phyloP scores from a whole-genome alignment of 2,888 invertebrate genomes.

The Nineta flava region DNA sequence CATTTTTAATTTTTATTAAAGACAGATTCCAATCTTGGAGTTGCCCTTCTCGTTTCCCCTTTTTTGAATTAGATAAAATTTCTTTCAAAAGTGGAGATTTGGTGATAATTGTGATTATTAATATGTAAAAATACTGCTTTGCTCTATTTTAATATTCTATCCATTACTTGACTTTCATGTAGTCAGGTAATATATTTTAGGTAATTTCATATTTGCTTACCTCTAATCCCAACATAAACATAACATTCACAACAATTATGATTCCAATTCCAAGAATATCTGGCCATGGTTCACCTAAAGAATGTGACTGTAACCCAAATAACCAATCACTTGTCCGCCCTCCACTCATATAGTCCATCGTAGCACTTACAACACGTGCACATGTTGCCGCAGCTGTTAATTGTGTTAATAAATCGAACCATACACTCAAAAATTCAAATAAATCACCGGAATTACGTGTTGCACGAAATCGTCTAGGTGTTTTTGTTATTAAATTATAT shows the following conservation, averaged over 20 bases:
- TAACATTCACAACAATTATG: slow-evolving; percentile 39
- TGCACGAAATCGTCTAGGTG: slow-evolving; percentile 23
- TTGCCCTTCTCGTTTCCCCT: too few species aligned
- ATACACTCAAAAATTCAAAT: slow-evolving; percentile 39
- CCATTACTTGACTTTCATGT: neutral
- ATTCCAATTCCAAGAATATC: slow-evolving; percentile 45
- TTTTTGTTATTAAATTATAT: slow-evolving; percentile 11
- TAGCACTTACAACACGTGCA: slow-evolving; percentile 42
- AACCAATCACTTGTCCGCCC: slow-evolving; percentile 41
- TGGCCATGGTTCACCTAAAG: slow-evolving; percentile 45
- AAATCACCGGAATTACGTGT: slow-evolving; percentile 34
- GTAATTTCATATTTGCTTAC: slow-evolving; percentile 19
- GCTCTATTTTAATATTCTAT: neutral
- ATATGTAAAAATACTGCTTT: slow-evolving; percentile 4
- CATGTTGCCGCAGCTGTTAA: slow-evolving; percentile 43
- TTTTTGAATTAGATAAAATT: too few species aligned
- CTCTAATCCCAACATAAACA: slow-evolving; percentile 49
- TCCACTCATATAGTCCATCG: slow-evolving; percentile 43
- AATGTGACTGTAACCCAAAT: slow-evolving; percentile 39
- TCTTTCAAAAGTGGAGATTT: too few species aligned
- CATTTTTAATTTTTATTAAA: too few species aligned
- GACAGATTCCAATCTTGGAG: too few species aligned
- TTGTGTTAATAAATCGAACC: slow-evolving; percentile 41
- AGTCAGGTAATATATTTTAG: too few species aligned
- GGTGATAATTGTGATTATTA: slow-evolving; percentile 1